phyloP scores from a whole-genome alignment of 23 tunicate genomes.

The Phallusia fumigata region DNA sequence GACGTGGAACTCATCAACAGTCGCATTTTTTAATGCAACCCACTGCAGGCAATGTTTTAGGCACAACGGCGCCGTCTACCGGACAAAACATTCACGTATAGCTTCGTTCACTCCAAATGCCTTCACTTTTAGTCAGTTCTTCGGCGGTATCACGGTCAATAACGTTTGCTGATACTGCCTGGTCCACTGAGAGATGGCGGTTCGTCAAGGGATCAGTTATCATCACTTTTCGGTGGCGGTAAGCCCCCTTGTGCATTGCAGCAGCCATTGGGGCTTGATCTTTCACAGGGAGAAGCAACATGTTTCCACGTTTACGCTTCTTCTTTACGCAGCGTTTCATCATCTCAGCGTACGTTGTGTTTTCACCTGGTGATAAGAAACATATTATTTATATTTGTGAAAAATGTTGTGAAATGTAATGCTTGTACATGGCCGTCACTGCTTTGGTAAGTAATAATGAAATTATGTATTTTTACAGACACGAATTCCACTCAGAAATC shows the following conservation, averaged over 20 bases:
- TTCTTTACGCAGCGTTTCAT: slow-evolving; percentile 57
- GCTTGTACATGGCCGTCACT: too few species aligned
- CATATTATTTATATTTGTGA: too few species aligned
- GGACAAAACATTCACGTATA: background rate
- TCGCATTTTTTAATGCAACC: background rate
- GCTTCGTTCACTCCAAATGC: slow-evolving; percentile 8
- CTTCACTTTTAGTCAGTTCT: slow-evolving; percentile 23
- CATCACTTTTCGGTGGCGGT: slow-evolving; percentile 42
- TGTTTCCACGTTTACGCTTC: slow-evolving; percentile 46
- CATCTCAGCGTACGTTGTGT: slow-evolving; percentile 76
- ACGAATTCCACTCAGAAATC: too few species aligned
- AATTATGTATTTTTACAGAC: too few species aligned
- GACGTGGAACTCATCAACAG: too few species aligned
- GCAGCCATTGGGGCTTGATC: slow-evolving; percentile 54
- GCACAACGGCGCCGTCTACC: background rate
- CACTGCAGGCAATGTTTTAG: background rate
- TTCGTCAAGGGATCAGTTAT: slow-evolving; percentile 30
- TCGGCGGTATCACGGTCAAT: slow-evolving; percentile 48
- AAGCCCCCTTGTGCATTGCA: slow-evolving; percentile 24
- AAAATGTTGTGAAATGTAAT: too few species aligned
- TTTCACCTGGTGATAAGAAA: slow-evolving; percentile 52
- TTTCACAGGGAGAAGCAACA: slow-evolving; percentile 61
- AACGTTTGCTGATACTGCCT: slow-evolving; percentile 33
- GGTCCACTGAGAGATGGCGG: slow-evolving; percentile 33
- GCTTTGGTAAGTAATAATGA: too few species aligned